phyloP scores from a whole-genome alignment of 2,888 invertebrate species.

The Lasius platythorax region DNA sequence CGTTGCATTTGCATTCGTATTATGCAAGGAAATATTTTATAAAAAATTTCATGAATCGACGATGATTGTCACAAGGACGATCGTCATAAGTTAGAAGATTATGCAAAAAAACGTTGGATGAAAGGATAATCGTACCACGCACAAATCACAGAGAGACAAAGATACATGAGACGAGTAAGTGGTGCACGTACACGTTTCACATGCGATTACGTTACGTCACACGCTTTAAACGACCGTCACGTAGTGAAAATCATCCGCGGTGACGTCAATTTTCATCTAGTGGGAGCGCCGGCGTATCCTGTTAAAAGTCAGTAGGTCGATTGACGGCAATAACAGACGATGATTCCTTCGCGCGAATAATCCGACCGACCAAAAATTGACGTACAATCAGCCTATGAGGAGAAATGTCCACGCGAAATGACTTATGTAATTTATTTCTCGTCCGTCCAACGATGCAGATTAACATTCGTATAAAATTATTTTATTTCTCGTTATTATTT shows the following conservation, averaged over 20 bases:
- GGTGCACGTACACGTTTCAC: slow-evolving; percentile 20
- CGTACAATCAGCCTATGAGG: slow-evolving; percentile 4
- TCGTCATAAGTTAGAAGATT: not conserved
- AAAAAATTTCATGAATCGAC: not conserved
- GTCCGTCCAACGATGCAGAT: not conserved
- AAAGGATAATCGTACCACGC: slow-evolving; percentile 37
- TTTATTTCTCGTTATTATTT: not conserved
- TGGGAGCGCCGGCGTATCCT: slow-evolving; percentile 51
- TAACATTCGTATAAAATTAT: not conserved
- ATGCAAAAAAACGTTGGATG: slow-evolving; percentile 38
- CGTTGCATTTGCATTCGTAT: slow-evolving; percentile 38
- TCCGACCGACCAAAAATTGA: slow-evolving; percentile 38
- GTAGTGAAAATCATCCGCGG: slow-evolving; percentile 53
- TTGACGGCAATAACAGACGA: slow-evolving; percentile 55
- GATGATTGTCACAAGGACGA: not conserved
- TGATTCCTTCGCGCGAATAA: slow-evolving; percentile 46
- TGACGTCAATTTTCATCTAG: slow-evolving; percentile 62
- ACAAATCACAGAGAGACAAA: slow-evolving; percentile 6
- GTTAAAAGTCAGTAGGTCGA: slow-evolving; percentile 54
- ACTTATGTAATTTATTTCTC: not conserved
- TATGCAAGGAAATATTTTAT: slow-evolving; percentile 23
- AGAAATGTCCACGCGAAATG: not conserved
- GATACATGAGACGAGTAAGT: slow-evolving; percentile 39
- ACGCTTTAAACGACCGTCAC: slow-evolving; percentile 60
- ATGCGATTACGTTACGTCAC: slow-evolving; percentile 35